Percentiles rank a stretch among this genome's conserved stretches.
phyloP scores from a whole-genome alignment of 2,797 vertebrate genomes.

The Sibirionetta formosa region DNA sequence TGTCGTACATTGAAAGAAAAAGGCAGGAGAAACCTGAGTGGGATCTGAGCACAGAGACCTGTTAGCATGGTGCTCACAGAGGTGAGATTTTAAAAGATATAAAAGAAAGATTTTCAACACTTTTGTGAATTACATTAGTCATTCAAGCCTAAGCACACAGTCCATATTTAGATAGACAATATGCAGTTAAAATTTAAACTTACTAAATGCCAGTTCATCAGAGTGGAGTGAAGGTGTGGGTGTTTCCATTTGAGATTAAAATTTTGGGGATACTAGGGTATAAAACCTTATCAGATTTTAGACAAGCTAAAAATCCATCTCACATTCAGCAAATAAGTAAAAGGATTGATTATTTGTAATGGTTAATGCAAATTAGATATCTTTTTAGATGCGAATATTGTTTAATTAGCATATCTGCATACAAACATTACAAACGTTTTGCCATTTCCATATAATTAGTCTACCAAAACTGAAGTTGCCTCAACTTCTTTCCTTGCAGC shows the following conservation, averaged over 20 bases:
- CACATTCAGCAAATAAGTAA: background rate
- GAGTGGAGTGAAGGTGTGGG: background rate
- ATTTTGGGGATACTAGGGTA: background rate
- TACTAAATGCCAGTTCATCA: background rate
- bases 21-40: background rate
- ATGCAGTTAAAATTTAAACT: fast-evolving
- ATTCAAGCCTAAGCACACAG: background rate
- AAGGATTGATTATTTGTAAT: background rate
- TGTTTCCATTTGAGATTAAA: background rate
- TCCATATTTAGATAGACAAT: background rate
- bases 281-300: background rate
- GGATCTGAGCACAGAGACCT: background rate
- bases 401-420: background rate
- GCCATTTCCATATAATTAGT: background rate
- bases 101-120: background rate
- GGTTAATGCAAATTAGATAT: background rate
- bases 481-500: conserved; percentile 79
- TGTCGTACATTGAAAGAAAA: background rate
- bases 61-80: background rate
- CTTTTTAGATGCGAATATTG: background rate
- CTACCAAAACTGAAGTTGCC: conserved; percentile 24
- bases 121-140: background rate
- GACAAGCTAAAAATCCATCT: background rate
- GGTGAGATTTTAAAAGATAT: background rate
- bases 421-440: background rate